These are phyloP conservation scores for Sebastes trivittatus DNA, from an alignment of 2,797 vertebrate genomes.

Conservation along the genomic window DNA sequence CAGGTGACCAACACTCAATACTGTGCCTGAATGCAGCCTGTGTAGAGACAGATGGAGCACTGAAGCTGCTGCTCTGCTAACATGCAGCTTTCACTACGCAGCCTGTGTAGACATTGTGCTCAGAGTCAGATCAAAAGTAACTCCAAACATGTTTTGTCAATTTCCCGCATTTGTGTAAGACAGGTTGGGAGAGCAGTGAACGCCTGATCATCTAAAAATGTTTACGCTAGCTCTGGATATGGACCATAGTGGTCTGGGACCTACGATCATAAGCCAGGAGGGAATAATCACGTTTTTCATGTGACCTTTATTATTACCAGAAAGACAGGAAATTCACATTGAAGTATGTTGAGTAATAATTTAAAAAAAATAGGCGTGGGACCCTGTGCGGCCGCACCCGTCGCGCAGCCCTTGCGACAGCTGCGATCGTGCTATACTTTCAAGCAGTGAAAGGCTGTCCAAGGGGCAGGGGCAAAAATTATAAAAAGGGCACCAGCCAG, in stretches of 20 bases:
- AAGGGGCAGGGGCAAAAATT: background rate
- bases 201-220: background rate
- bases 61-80: background rate
- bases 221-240: background rate
- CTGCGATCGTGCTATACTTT: background rate
- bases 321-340: background rate
- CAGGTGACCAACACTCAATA: background rate
- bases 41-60: background rate
- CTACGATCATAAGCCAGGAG: background rate
- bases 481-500: background rate
- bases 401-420: background rate
- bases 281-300: background rate
- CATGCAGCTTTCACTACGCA: background rate
- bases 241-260: background rate
- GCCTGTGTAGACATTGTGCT: background rate
- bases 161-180: background rate
- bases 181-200: background rate
- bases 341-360: background rate
- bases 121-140: background rate
- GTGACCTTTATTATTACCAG: background rate
- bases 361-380: too few relatives aligned
- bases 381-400: background rate
- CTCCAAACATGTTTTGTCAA: background rate
- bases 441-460: background rate
- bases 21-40: background rate